Base-by-base conservation (phyloP, 2,888 invertebrate species). In the Pedicia rivosa region DNA sequence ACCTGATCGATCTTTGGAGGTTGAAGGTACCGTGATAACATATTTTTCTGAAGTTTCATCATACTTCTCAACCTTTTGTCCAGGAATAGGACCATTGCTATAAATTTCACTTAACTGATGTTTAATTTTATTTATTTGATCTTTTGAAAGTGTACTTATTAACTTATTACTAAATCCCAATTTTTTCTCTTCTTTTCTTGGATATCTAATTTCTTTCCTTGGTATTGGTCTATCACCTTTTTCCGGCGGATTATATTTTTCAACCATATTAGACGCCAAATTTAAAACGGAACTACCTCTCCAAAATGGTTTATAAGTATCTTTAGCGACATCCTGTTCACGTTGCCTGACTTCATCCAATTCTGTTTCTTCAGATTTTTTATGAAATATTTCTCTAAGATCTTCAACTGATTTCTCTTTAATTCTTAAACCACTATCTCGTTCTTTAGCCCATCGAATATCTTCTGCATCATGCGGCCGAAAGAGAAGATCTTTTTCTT, bases 331-430 rank as follows among this genome's bases (percentile, higher is more conserved):
- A 10, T 59, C 57, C 6, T 65, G 50, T 35, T 65, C 62, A 12
- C 55, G 50, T 35, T 59, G 54, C 38, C 54, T 59, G 40, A 60
- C 48, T 49, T 66, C 51, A 52, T 72, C 62, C 48, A 57, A 42
- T 46, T 69, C 61, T 24, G 55, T 60, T 63, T 67, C 66, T 10
- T 65, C 62, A 34, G 70, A 64, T 39, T 76, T 61, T 50, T 71
- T 74, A 50, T 74, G 73, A 48, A 84, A 83, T 49, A 77, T 74
- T 43, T 78, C 77, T 48, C 78, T 74, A 8, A 91, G 68, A 57
- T 91, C 82, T 56, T 84, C 83, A 0, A 91, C 84, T 0, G 90
- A 88, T 52, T 82, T 80, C 54, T 88, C 84, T 55, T 83, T 86
- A 26, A 76, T 72, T 48, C 79, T 68, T 25, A 92, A 61, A 1